phyloP scores from a whole-genome alignment of 2,888 invertebrate genomes.

The Rhagonycha fulva region DNA sequence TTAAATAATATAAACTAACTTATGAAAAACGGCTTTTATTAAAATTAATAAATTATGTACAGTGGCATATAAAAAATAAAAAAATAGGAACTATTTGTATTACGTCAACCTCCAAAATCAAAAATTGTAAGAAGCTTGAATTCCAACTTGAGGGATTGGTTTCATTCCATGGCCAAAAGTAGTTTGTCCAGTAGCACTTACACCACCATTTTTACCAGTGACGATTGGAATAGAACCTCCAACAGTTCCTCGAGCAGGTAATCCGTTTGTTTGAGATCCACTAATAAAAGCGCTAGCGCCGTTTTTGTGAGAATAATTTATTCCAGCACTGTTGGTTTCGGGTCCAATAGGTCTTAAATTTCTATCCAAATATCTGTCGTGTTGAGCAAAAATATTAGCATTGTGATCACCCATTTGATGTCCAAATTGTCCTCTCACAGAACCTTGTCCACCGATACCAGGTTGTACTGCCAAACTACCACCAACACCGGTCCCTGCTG shows the following conservation, averaged over 20 bases:
- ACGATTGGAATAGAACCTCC: slow-evolving; percentile 18
- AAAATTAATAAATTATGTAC: too few species aligned
- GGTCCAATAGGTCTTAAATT: slow-evolving; percentile 13
- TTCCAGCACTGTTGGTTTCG: slow-evolving; percentile 3
- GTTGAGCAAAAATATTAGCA: slow-evolving; percentile 3
- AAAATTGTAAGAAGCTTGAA: neutral
- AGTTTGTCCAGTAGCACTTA: slow-evolving; percentile 2
- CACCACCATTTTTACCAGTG: neutral
- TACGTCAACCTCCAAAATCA: too few species aligned
- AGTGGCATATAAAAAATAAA: too few species aligned
- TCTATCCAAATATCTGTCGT: slow-evolving; percentile 9
- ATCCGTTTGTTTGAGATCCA: slow-evolving; percentile 9
- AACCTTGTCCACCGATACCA: slow-evolving; percentile 16
- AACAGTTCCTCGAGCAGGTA: slow-evolving; percentile 6
- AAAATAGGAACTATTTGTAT: too few species aligned
- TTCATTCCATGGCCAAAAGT: slow-evolving; percentile 23
- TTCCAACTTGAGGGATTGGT: slow-evolving; percentile 10
- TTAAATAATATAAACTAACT: neutral
- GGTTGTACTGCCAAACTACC: neutral
- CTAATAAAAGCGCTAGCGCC: slow-evolving; percentile 14
- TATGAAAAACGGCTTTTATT: too few species aligned
- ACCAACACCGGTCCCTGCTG: neutral
- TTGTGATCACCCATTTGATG: slow-evolving; percentile 1
- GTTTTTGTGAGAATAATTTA: slow-evolving; percentile 7
- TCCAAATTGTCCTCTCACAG: slow-evolving; percentile 1